Conservation (phyloP, 30 jellyfish, hydroid and myxozoan species). For the Aurelia aurita complex sp. Pacific region DNA sequence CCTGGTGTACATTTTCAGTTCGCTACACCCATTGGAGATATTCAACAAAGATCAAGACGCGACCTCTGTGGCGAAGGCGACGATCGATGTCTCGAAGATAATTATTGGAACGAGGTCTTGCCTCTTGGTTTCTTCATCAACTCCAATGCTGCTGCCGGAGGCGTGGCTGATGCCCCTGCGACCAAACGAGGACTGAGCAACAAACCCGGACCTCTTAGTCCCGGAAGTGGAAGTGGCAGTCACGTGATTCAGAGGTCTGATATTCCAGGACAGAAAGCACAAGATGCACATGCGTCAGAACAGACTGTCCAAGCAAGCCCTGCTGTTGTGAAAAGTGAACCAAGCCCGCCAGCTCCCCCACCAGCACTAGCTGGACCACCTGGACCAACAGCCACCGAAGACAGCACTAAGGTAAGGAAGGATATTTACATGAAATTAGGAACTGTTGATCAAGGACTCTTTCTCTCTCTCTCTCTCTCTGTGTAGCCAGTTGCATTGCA, state of each 20-base stretch:
- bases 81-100: constrained; percentile 55
- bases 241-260: constrained; percentile 62
- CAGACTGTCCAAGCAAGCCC: constrained; percentile 58
- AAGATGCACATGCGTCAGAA: constrained; percentile 56
- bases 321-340: constrained; percentile 43
- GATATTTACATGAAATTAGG: neutral
- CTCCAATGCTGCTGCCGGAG: constrained; percentile 72
- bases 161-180: constrained; percentile 47
- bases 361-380: constrained; percentile 27
- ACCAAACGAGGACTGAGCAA: constrained; percentile 31
- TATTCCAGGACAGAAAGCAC: constrained; percentile 68
- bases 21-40: constrained; percentile 53
- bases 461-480: too few species aligned
- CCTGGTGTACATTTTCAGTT: neutral
- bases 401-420: constrained; percentile 24
- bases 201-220: constrained; percentile 47
- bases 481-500: too few species aligned
- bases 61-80: constrained; percentile 42
- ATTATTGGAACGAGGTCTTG: constrained; percentile 64
- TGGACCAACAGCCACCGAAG: constrained; percentile 2
- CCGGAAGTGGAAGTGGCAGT: constrained; percentile 67
- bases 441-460: too few species aligned
- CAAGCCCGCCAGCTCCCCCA: constrained; percentile 44
- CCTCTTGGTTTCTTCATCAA: constrained; percentile 90
- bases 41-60: constrained; percentile 25